Evolutionary conservation across 2,797 vertebrate species (phyloP).

Genomic region (Enteromius afrohamiltoni): DNA sequence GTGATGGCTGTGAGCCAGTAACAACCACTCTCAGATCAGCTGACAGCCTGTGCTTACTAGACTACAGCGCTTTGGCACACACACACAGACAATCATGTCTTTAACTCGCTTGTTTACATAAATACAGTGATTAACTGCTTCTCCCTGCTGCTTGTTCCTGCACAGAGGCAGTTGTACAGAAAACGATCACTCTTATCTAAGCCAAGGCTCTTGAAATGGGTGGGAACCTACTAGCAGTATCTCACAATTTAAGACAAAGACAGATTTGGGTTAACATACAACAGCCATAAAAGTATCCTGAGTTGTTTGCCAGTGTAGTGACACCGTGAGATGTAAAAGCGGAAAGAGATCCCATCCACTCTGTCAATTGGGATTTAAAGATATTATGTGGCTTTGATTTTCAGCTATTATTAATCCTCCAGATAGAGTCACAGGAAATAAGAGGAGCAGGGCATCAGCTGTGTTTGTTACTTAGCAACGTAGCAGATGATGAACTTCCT

Average conservation of each 20-base stretch:
- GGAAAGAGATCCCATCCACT: not conserved
- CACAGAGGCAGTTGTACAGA: not conserved
- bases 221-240: not conserved
- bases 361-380: not conserved
- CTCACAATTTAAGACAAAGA: not conserved
- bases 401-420: slow-evolving; percentile 49
- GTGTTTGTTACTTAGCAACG: slow-evolving; percentile 58
- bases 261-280: not conserved
- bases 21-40: slow-evolving; percentile 3
- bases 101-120: slow-evolving; percentile 45
- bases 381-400: slow-evolving; percentile 35
- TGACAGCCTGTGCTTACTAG: slow-evolving; percentile 11
- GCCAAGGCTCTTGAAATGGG: not conserved
- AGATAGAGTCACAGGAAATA: slow-evolving; percentile 33
- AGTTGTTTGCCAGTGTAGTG: not conserved
- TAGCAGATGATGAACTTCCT: slow-evolving; percentile 35
- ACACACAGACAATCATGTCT: not conserved
- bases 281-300: not conserved
- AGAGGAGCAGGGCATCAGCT: slow-evolving; percentile 17
- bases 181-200: slow-evolving; percentile 2
- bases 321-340: not conserved
- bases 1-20: slow-evolving; percentile 28
- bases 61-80: not conserved
- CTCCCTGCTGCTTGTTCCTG: not conserved
- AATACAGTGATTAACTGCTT: slow-evolving; percentile 11